phyloP scores from a whole-genome alignment of 2,113 vertebrate genomes.

The Pongo pygmaeus region DNA sequence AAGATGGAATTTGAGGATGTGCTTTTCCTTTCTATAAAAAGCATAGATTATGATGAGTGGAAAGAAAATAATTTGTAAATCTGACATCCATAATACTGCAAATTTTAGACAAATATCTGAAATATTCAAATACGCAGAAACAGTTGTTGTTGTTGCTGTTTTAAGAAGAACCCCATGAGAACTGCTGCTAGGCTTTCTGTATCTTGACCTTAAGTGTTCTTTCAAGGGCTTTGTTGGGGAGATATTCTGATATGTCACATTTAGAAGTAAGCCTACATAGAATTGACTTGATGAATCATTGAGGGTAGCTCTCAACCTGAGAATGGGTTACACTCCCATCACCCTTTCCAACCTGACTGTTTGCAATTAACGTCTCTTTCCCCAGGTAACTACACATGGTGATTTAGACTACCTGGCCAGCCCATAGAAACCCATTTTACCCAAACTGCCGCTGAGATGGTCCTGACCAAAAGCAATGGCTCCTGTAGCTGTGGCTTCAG shows the following conservation, averaged over 20 bases:
- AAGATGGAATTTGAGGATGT: not conserved
- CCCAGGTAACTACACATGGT: not conserved
- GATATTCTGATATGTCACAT: not conserved
- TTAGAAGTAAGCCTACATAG: not conserved
- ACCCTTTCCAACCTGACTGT: not conserved
- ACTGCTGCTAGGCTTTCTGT: not conserved
- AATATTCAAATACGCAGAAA: not conserved
- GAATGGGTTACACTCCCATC: not conserved
- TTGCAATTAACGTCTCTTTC: not conserved
- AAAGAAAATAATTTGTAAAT: not conserved
- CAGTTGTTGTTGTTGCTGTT: not conserved
- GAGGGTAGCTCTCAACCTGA: not conserved
- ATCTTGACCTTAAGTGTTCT: not conserved
- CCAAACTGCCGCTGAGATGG: not conserved
- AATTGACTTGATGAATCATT: not conserved
- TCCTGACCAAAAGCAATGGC: not conserved
- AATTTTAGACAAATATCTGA: not conserved
- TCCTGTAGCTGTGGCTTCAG: not conserved
- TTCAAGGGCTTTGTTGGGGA: not conserved
- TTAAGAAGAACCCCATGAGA: not conserved
- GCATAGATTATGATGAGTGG: not conserved
- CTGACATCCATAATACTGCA: not conserved
- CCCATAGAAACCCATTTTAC: not conserved
- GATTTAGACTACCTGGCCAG: not conserved
- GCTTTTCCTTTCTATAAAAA: not conserved